phyloP scores from a whole-genome alignment of 2,797 vertebrate genomes.

The Enteromius radiatus region DNA sequence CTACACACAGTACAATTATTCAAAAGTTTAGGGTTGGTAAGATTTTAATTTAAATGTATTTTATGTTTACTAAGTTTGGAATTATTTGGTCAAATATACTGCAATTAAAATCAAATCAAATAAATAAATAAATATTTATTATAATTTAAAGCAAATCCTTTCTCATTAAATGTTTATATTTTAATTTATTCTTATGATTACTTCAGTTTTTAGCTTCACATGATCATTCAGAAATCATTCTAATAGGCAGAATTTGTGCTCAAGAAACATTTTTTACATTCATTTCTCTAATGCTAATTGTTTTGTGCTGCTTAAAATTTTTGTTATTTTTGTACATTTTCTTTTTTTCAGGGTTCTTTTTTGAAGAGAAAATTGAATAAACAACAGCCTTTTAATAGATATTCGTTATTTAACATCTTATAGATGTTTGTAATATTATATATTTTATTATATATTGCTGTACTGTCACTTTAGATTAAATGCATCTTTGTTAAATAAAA shows the following conservation, averaged over 20 bases:
- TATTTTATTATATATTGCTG: too few relatives aligned
- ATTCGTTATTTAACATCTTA: neutral
- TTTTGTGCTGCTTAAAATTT: neutral
- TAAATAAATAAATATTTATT: neutral
- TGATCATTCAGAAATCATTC: neutral
- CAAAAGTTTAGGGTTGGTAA: neutral
- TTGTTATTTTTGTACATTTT: too few relatives aligned
- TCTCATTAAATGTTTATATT: neutral
- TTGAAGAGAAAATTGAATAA: neutral
- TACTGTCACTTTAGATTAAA: neutral
- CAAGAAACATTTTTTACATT: too few relatives aligned
- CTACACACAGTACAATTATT: too few relatives aligned
- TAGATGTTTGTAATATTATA: neutral
- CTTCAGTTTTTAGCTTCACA: neutral
- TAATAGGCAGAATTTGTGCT: neutral
- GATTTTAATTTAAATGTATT: neutral
- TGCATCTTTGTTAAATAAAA: neutral
- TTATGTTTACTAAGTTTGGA: neutral
- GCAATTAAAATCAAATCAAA: neutral
- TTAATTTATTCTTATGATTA: neutral
- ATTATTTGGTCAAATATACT: neutral
- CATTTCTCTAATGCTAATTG: too few relatives aligned
- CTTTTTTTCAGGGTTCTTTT: neutral
- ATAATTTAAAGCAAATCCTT: neutral
- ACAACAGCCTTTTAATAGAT: neutral